These are phyloP conservation scores for Phallusia fumigata DNA, from an alignment of 23 tunicate genomes.

Conservation along the genomic window DNA sequence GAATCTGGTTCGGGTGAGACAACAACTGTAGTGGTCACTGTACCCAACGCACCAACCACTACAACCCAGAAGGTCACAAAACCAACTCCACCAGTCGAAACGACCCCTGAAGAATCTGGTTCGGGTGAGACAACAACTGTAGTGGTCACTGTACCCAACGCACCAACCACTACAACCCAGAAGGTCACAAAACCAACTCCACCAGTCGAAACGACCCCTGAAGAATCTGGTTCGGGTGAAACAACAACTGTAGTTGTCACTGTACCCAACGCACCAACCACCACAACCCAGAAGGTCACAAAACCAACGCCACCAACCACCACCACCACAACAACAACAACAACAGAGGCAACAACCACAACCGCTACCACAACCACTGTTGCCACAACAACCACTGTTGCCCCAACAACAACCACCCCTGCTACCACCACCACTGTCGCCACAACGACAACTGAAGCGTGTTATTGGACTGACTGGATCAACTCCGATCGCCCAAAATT, in stretches of 20 bases:
- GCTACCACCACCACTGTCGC: conserved; percentile 45
- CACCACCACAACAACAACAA: conserved; percentile 30
- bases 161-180: conserved; percentile 54
- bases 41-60: conserved; percentile 34
- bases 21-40: not conserved
- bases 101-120: conserved; percentile 38
- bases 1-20: conserved; percentile 15
- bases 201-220: conserved; percentile 44
- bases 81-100: conserved; percentile 26
- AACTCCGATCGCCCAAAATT: conserved; percentile 71
- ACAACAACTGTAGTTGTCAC: conserved; percentile 43
- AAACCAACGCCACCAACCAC: conserved; percentile 16
- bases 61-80: conserved; percentile 26
- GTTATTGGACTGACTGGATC: conserved; percentile 91
- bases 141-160: conserved; percentile 13
- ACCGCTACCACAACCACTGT: conserved; percentile 25
- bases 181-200: conserved; percentile 29
- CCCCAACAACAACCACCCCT: conserved; percentile 26
- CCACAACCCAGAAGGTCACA: conserved; percentile 11
- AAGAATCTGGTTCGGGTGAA: conserved; percentile 40
- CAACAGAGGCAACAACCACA: conserved; percentile 25
- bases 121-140: conserved; percentile 25
- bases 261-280: conserved; percentile 40
- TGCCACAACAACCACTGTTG: conserved; percentile 45
- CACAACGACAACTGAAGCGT: conserved; percentile 43